Conservation (phyloP, 2,888 invertebrate genomes). For the Rhingia rostrata region DNA sequence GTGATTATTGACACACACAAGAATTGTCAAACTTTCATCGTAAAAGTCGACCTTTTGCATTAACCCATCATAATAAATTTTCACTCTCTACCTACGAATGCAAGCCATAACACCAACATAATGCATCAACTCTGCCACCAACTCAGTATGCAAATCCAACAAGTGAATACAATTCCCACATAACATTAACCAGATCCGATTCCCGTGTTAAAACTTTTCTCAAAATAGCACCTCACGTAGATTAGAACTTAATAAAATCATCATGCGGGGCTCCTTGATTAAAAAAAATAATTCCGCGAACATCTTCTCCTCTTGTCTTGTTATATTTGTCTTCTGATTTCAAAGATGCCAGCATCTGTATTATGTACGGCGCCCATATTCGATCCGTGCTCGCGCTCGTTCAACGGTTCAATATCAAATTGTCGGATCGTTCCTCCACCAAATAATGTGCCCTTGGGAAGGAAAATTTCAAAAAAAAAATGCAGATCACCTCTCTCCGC, state of each 20-base stretch:
- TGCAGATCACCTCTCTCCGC: slow-evolving; percentile 33
- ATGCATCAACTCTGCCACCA: background rate
- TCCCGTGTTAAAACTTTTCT: slow-evolving; percentile 49
- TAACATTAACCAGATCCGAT: slow-evolving; percentile 67
- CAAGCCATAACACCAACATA: background rate
- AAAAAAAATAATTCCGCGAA: slow-evolving; percentile 25
- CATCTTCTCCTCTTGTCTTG: slow-evolving; percentile 53
- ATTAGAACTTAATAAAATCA: slow-evolving; percentile 66
- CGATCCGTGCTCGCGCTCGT: slow-evolving; percentile 28
- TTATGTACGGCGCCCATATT: slow-evolving; percentile 57
- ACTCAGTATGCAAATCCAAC: slow-evolving; percentile 34
- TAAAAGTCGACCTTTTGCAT: too few species aligned
- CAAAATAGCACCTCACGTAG: slow-evolving; percentile 65
- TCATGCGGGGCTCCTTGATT: slow-evolving; percentile 41
- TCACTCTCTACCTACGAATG: background rate
- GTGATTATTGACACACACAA: too few species aligned
- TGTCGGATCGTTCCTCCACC: slow-evolving; percentile 44
- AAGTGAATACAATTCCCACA: slow-evolving; percentile 53
- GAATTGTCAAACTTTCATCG: too few species aligned
- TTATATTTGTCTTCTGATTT: slow-evolving; percentile 22
- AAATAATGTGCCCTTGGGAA: slow-evolving; percentile 45
- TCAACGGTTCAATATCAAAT: slow-evolving; percentile 61
- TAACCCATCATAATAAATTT: too few species aligned
- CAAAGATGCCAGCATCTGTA: slow-evolving; percentile 37
- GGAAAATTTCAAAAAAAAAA: slow-evolving; percentile 39